Evolutionary conservation across 2,113 vertebrate genomes (phyloP), one percentile per base, ranked within the genome.

Genomic region (Athene noctua): DNA sequence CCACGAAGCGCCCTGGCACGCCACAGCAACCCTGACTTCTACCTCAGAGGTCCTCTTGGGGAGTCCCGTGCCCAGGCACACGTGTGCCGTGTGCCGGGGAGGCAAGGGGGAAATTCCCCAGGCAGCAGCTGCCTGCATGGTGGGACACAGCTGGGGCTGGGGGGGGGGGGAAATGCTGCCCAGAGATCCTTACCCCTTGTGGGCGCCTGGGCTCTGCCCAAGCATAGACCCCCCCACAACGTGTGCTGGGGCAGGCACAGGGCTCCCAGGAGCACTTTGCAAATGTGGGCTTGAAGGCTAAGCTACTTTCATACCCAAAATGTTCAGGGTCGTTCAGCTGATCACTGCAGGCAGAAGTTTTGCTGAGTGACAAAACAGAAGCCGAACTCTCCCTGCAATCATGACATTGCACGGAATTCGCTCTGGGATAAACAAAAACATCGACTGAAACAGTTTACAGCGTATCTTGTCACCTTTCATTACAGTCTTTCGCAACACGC

Each of bases 1-100:
- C 68, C 46, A 25, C 0, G 0, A 77, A 75, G 63, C 1, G 0
- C 61, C 65, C 70, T 0, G 0, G 38, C 62, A 36, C 2, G 0
- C 62, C 1, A 8, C 73, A 83, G 84, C 86, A 96, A 90, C 85
- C 51, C 51, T 17, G 52, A 55, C 25, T 80, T 61, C 11, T 30
- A 65, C 49, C 1, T 0, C 46, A 3, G 22, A 6, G 9, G 55
- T 80, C 78, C 49, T 87, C 71, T 54, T 0, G 2, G 83, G 63
- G 42, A 92, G 67, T 44, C n/a, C 23, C 1, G 0, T 36, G 66
- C 30, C 42, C 1, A 0, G 32, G 40, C 70, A 67, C 38, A 11
- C 0, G 1, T 78, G 63, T 40, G 40, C 40, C 0, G 1, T 78
- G 63, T 40, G 40, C 40, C 11, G 40, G 12, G 25, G 29, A 25